Percentiles rank a stretch among this genome's conserved stretches.
Evolutionary conservation across 2,113 vertebrate genomes (phyloP).

Genomic region (Coptodon rendalli): DNA sequence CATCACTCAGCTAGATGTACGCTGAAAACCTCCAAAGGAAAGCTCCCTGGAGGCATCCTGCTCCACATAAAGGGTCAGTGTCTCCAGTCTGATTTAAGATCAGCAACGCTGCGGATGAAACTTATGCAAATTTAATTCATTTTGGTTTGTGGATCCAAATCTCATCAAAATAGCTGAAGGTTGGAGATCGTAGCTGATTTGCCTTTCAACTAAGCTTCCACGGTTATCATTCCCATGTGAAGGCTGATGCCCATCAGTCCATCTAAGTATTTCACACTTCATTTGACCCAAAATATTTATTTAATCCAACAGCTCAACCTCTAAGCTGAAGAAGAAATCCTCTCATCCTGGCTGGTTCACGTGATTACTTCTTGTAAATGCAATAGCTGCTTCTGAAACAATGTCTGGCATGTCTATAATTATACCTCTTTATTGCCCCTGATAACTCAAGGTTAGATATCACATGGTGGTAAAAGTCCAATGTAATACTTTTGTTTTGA

Average conservation of each 20-base stretch:
- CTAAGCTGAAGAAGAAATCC: background rate
- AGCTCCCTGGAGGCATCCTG: background rate
- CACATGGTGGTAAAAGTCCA: background rate
- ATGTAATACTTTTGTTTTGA: background rate
- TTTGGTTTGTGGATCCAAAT: background rate
- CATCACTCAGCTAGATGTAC: accelerated
- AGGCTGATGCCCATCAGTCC: background rate
- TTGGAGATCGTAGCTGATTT: background rate
- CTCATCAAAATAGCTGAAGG: background rate
- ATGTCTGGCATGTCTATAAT: accelerated
- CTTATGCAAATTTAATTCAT: accelerated
- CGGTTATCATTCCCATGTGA: background rate
- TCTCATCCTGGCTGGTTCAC: background rate
- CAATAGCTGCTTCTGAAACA: background rate
- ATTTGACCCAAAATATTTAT: background rate
- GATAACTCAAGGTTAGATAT: background rate
- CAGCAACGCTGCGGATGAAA: background rate
- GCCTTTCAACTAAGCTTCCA: background rate
- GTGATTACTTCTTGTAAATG: background rate
- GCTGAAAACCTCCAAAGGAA: background rate
- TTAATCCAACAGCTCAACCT: background rate
- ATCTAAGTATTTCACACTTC: background rate
- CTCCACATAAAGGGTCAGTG: background rate
- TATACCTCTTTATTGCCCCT: accelerated
- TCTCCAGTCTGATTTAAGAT: background rate